Percentiles rank a stretch among this genome's conserved stretches.
Evolutionary conservation across 2,113 vertebrate genomes (phyloP).

Genomic region (Emydura subglobosa): DNA sequence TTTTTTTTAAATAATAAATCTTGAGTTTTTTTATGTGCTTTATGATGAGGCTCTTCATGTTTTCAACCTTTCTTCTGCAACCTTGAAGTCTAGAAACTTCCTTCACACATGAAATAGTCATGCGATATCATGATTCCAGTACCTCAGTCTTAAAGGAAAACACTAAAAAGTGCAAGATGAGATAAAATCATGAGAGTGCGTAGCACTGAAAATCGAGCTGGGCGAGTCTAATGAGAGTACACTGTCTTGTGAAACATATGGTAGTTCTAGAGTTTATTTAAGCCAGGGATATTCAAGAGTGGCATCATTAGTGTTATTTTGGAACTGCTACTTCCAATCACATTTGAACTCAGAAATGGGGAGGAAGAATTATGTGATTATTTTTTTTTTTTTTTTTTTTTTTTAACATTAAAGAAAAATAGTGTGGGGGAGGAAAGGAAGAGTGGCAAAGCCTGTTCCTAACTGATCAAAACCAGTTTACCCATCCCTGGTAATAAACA

Average conservation of each 20-base stretch:
- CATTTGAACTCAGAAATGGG: background rate
- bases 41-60: background rate
- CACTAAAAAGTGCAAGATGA: background rate
- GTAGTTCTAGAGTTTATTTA: background rate
- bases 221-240: background rate
- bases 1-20: no score
- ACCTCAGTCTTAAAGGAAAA: background rate
- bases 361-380: background rate
- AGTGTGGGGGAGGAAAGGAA: background rate
- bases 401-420: no score
- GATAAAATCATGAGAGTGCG: no score
- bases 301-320: background rate
- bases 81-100: background rate
- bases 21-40: no score
- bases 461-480: conserved; percentile 24
- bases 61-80: background rate
- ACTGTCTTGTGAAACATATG: background rate
- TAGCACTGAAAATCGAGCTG: background rate
- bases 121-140: background rate
- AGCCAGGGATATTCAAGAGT: background rate
- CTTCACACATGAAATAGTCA: background rate
- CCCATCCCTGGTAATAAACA: conserved; percentile 25
- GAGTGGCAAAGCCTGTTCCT: background rate
- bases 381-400: no score
- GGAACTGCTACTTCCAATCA: background rate